A percentile compares a stretch with the other conserved stretches of the same genome.
phyloP scores from a whole-genome alignment of 2,113 vertebrate species.

The Forbesichthys agassizii region DNA sequence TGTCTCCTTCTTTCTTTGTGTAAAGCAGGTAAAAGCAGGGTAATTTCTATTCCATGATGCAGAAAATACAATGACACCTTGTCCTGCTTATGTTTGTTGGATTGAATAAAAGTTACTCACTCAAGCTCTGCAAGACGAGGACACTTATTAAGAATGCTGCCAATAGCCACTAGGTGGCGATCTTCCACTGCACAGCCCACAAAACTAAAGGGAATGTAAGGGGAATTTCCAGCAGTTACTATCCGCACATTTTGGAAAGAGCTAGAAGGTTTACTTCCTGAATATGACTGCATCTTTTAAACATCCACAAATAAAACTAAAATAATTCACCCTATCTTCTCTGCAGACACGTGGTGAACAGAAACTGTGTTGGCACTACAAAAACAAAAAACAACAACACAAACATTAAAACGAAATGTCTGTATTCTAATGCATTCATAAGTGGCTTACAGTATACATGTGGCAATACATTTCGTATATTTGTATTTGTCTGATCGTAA shows the following conservation, averaged over 20 bases:
- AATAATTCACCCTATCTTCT: constrained; percentile 49
- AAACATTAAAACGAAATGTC: not conserved
- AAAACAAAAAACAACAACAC: constrained; percentile 7
- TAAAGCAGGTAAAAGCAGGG: not conserved
- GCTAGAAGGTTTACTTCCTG: not conserved
- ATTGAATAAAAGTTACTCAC: constrained; percentile 66
- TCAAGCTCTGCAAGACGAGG: constrained; percentile 74
- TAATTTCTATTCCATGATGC: not conserved
- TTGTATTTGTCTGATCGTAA: too few relatives aligned
- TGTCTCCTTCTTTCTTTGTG: too few relatives aligned
- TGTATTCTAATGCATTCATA: too few relatives aligned
- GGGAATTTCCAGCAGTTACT: not conserved
- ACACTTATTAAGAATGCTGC: constrained; percentile 58
- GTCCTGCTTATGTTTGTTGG: not conserved
- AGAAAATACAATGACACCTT: not conserved
- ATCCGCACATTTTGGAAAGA: not conserved
- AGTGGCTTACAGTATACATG: too few relatives aligned
- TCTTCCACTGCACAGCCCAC: constrained; percentile 58
- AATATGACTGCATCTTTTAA: not conserved
- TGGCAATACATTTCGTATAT: too few relatives aligned
- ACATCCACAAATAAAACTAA: not conserved
- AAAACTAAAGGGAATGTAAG: constrained; percentile 65
- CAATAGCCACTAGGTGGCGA: constrained; percentile 31
- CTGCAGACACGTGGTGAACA: constrained; percentile 11
- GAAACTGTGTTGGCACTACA: constrained; percentile 26